Percentiles rank a stretch among this genome's conserved stretches.
Evolutionary conservation across 2,888 invertebrate species (phyloP).

Genomic region (Eupithecia subfuscata): DNA sequence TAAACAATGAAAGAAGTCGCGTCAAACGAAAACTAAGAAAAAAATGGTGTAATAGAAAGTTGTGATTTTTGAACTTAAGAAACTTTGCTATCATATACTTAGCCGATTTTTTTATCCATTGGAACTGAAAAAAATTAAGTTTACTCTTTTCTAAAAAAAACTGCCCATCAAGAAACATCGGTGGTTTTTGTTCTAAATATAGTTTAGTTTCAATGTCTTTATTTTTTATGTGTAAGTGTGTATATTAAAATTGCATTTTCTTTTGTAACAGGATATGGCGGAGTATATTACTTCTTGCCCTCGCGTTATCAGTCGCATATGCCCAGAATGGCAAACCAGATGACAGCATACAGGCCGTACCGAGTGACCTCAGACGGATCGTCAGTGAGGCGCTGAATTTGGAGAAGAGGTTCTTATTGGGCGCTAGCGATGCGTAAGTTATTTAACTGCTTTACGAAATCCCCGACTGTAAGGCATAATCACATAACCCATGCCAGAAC

Average conservation of each 20-base stretch:
- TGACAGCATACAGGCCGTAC: slow-evolving; percentile 72
- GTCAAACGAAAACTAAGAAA: not conserved
- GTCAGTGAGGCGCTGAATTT: slow-evolving; percentile 77
- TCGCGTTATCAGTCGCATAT: slow-evolving; percentile 53
- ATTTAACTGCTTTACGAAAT: not conserved
- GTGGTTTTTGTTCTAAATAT: not conserved
- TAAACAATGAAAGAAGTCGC: not conserved
- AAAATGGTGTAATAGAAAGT: not conserved
- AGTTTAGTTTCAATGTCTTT: not conserved
- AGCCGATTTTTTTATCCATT: not conserved
- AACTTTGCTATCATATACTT: not conserved
- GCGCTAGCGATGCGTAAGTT: slow-evolving; percentile 75
- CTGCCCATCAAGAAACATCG: not conserved
- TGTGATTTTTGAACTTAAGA: not conserved
- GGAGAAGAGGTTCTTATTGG: slow-evolving; percentile 71
- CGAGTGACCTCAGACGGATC: slow-evolving; percentile 73
- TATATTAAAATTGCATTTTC: not conserved
- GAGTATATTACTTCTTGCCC: slow-evolving; percentile 66
- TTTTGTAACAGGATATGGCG: slow-evolving; percentile 72
- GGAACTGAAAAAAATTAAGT: not conserved
- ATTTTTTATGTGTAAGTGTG: not conserved
- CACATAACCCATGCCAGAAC: not conserved
- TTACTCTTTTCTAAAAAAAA: not conserved
- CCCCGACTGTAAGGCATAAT: not conserved
- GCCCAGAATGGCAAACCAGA: slow-evolving; percentile 70